Conservation (phyloP, 2,797 vertebrate genomes). For the Gambelia wislizenii region DNA sequence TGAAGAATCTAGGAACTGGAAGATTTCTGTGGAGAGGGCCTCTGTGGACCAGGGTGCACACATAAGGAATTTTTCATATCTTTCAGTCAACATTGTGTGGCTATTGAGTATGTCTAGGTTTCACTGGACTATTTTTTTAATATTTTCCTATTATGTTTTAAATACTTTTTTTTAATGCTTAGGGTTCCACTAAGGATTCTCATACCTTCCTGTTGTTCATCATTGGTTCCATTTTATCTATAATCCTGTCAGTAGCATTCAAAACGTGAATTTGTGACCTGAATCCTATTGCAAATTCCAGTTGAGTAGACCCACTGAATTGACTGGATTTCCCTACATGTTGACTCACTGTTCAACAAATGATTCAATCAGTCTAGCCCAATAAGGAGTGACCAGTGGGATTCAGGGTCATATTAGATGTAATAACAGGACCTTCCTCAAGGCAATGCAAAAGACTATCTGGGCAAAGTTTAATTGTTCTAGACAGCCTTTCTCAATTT, state of each 20-base stretch:
- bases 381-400: too few species aligned
- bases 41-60: background rate
- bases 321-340: too few species aligned
- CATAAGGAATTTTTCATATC: background rate
- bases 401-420: background rate
- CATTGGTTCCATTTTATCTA: background rate
- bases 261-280: background rate
- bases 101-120: background rate
- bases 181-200: background rate
- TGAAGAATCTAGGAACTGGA: background rate
- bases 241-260: background rate
- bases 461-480: background rate
- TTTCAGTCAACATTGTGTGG: background rate
- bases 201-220: background rate
- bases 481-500: too few species aligned
- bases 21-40: background rate
- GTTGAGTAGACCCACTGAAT: too few species aligned
- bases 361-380: too few species aligned
- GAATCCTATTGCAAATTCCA: too few species aligned
- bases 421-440: background rate
- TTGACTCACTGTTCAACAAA: too few species aligned
- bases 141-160: too few species aligned
- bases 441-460: background rate
- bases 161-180: background rate
- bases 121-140: background rate